Conservation (phyloP, 2,888 invertebrate species). For the Cylloceria caligata region DNA sequence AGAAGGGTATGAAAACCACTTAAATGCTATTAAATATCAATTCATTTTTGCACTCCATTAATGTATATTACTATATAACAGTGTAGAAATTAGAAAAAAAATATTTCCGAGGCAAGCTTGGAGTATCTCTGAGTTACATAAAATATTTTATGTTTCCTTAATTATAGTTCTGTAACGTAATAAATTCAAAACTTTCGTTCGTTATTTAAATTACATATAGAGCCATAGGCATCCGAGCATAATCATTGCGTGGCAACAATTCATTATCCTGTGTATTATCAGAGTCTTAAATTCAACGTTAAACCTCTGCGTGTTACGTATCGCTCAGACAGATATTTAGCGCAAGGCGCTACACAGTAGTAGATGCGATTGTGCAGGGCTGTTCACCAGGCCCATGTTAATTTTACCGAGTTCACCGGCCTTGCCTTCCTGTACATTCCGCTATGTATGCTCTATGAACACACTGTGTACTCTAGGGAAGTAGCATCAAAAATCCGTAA, state of each 20-base stretch:
- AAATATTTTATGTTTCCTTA: not conserved
- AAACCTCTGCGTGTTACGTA: conserved; percentile 66
- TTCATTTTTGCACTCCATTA: too few species aligned
- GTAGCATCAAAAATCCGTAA: conserved; percentile 50
- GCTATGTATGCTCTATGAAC: not conserved
- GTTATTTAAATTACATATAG: not conserved
- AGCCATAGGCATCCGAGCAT: conserved; percentile 34
- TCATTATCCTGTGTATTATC: conserved; percentile 63
- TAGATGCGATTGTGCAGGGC: conserved; percentile 36
- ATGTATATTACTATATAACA: too few species aligned
- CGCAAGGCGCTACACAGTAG: conserved; percentile 22
- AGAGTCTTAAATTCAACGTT: conserved; percentile 65
- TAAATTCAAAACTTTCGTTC: conserved; percentile 49
- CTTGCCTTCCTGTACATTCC: not conserved
- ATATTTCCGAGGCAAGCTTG: too few species aligned
- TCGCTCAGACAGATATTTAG: conserved; percentile 61
- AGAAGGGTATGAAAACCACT: too few species aligned
- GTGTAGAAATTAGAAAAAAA: too few species aligned
- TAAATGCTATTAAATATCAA: too few species aligned
- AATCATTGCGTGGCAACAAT: conserved; percentile 66
- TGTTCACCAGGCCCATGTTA: conserved; percentile 44
- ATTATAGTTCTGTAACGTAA: not conserved
- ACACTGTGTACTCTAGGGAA: not conserved
- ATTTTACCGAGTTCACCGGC: conserved; percentile 56
- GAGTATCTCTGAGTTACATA: not conserved